phyloP scores from a whole-genome alignment of 2,797 vertebrate species.

The Chelon labrosus region DNA sequence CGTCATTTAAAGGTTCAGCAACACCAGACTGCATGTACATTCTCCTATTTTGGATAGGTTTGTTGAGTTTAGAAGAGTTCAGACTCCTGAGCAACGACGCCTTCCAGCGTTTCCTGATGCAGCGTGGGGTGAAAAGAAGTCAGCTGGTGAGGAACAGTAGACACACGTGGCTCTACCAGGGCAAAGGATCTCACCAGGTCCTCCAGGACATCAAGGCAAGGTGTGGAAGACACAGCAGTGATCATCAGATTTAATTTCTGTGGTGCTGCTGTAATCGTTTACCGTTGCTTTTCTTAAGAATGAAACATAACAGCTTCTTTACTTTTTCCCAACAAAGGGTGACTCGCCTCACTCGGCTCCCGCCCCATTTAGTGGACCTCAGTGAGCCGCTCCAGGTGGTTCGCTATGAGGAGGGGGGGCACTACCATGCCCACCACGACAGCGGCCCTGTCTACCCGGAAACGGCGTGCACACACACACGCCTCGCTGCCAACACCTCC shows the following conservation, averaged over 20 bases:
- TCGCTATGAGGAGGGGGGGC: slow-evolving; percentile 94
- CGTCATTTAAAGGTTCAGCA: neutral
- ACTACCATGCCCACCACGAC: slow-evolving; percentile 98
- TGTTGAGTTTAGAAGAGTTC: slow-evolving; percentile 96
- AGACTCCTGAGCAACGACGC: slow-evolving; percentile 92
- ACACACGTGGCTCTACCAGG: slow-evolving; percentile 98
- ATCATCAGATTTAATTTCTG: neutral
- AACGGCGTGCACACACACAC: slow-evolving; percentile 97
- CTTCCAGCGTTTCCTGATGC: slow-evolving; percentile 94
- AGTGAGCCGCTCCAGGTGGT: slow-evolving; percentile 98
- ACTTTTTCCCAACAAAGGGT: slow-evolving; percentile 82
- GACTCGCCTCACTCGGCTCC: slow-evolving; percentile 92
- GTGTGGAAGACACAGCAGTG: slow-evolving; percentile 70
- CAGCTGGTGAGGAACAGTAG: slow-evolving; percentile 97
- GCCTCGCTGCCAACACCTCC: slow-evolving; percentile 91
- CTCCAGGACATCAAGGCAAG: slow-evolving; percentile 93
- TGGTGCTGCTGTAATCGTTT: neutral
- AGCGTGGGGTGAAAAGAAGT: slow-evolving; percentile 91
- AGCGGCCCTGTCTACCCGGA: slow-evolving; percentile 97
- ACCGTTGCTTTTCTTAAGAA: too few relatives aligned
- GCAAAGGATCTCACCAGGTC: slow-evolving; percentile 93
- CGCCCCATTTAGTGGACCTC: slow-evolving; percentile 92
- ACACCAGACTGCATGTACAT: neutral
- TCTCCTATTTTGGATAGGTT: slow-evolving; percentile 78
- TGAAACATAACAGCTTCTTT: neutral